Percentiles rank a stretch among this genome's conserved stretches.
Evolutionary conservation across 2,113 vertebrate genomes (phyloP).

Genomic region (Camarhynchus parvulus): DNA sequence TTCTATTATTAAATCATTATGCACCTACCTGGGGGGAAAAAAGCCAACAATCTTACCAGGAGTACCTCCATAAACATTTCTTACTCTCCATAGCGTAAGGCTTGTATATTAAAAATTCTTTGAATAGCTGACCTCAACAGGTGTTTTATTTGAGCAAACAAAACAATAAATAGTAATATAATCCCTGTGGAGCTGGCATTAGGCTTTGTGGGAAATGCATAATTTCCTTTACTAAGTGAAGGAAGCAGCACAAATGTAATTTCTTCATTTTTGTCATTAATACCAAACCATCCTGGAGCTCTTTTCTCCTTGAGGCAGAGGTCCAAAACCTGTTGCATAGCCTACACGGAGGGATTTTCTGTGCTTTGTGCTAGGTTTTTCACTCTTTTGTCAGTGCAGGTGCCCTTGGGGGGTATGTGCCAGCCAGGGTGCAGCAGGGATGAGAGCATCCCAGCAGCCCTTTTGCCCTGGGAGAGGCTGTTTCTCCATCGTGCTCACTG

Average conservation of each 20-base stretch:
- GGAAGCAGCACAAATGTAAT: constrained; percentile 56
- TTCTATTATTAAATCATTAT: constrained; percentile 73
- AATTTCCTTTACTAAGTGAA: constrained; percentile 56
- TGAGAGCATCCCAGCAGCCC: neutral
- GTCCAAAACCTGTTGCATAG: neutral
- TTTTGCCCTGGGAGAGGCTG: neutral
- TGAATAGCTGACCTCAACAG: constrained; percentile 56
- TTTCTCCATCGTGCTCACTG: fast-evolving
- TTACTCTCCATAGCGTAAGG: constrained; percentile 33
- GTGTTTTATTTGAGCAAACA: constrained; percentile 68
- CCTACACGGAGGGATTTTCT: neutral
- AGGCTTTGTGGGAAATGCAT: constrained; percentile 64
- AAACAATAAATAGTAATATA: constrained; percentile 70
- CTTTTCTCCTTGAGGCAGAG: neutral
- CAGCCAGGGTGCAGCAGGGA: fast-evolving
- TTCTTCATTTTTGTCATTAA: constrained; percentile 59
- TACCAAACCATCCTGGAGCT: constrained; percentile 20
- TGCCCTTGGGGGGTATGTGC: neutral
- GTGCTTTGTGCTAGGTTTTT: neutral
- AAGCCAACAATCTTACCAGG: constrained; percentile 28
- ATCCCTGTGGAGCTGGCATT: constrained; percentile 53
- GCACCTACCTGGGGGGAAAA: constrained; percentile 47
- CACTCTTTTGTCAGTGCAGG: neutral
- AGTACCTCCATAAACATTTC: constrained; percentile 60
- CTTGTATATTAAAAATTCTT: constrained; percentile 71